Evolutionary conservation across 2,888 invertebrate species (phyloP), one percentile per base, ranked within the genome.

Genomic region (Ennomos quercinarius): DNA sequence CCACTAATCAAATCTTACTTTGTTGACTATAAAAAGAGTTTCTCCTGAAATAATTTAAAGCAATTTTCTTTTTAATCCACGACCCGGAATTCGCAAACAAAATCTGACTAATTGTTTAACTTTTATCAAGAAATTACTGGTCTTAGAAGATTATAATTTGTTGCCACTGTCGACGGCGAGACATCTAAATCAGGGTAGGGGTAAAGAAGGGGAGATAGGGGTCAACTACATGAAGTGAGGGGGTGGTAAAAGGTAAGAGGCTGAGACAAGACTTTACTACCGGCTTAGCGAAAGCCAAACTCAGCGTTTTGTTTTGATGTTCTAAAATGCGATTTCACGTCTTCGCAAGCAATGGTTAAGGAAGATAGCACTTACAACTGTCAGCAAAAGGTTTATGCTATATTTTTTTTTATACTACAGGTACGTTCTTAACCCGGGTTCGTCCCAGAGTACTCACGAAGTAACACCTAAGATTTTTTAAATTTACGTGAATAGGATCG

Each of bases 91-190:
- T 54, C 45, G 41, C 48, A 67, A 67, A 58, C 44, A 50, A 63
- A 57, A 54, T 61, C 52, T 52, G 58, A 52, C 57, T 64, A 70
- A 67, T 73, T 71, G 67, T 70, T 68, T 68, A 70, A 68, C 64
- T 66, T 68, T 64, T 60, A 59, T 57, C 59, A 64, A 67, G 57
- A 67, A 66, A 72, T 74, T 72, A 71, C 72, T 73, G 73, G 73
- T 69, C 74, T 71, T 76, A 76, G 79, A 78, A 78, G 80, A 84
- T 86, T 83, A 81, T 81, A 81, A 84, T 87, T 83, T 83, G 76
- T 76, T 76, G 75, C 73, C 69, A 68, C 65, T 68, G 71, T 68
- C 67, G 38, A 35, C 63, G 63, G 76, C 72, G 70, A 72, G 77
- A 67, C 65, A 70, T 70, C 76, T 76, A 77, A 81, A 80, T 81